Conservation (phyloP, 2,888 invertebrate genomes). For the Azorinus chamasolen region DNA sequence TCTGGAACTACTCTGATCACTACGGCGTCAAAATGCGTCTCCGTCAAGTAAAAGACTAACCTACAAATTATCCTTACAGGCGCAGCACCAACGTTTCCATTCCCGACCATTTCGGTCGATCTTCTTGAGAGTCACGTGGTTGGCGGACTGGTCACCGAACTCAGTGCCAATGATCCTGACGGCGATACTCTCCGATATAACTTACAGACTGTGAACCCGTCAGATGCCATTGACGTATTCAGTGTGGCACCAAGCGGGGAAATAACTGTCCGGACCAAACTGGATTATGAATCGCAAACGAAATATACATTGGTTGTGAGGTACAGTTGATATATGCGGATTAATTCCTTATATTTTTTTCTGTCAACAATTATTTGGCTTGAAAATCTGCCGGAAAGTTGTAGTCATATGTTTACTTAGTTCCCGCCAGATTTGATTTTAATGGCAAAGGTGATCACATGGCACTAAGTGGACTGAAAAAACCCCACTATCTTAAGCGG, state of each 20-base stretch:
- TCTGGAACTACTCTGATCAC: too few relatives aligned
- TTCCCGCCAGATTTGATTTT: too few relatives aligned
- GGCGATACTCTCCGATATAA: conserved; percentile 33
- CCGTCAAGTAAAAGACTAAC: too few relatives aligned
- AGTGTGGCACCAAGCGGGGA: conserved; percentile 44
- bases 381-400: too few relatives aligned
- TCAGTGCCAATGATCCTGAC: conserved; percentile 38
- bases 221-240: conserved; percentile 24
- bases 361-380: too few relatives aligned
- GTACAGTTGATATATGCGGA: conserved; percentile 1
- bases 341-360: too few relatives aligned
- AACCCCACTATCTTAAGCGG: too few relatives aligned
- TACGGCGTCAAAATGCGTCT: too few relatives aligned
- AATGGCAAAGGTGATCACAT: too few relatives aligned
- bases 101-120: conserved; percentile 26
- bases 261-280: conserved; percentile 12
- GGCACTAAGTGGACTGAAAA: too few relatives aligned
- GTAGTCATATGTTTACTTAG: too few relatives aligned
- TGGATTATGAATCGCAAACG: conserved; percentile 32
- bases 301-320: conserved; percentile 37
- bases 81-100: conserved; percentile 26
- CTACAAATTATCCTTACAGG: too few relatives aligned
- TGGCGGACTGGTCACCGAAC: conserved; percentile 33
- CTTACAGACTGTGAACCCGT: conserved; percentile 25
- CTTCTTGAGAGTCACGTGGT: conserved; percentile 30